These are phyloP conservation scores for Muntiacus reevesi DNA, from an alignment of 2,113 vertebrate species.

Conservation along the genomic window DNA sequence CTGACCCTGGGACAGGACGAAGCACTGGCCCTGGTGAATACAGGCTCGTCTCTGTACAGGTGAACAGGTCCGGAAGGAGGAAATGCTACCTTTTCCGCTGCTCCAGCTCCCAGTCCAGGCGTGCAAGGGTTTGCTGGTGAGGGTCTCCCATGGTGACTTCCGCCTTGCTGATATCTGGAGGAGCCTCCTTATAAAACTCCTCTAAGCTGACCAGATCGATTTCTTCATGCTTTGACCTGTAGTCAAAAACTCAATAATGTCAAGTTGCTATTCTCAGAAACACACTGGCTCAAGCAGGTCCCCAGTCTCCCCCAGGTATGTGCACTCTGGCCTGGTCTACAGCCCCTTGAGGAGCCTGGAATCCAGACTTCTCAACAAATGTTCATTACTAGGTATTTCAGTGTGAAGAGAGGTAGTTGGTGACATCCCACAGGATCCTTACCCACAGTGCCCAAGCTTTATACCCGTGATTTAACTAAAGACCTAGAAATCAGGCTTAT, in stretches of 20 bases:
- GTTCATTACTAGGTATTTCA: neutral
- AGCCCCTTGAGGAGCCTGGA: neutral
- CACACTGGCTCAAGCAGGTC: neutral
- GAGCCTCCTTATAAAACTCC: constrained; percentile 93
- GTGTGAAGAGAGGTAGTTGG: neutral
- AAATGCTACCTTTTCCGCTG: constrained; percentile 92
- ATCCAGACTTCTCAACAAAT: neutral
- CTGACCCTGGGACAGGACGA: neutral
- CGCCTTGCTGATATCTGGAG: constrained; percentile 90
- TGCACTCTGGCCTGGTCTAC: neutral
- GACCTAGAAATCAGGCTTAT: neutral
- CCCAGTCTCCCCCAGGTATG: neutral
- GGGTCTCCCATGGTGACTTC: constrained; percentile 88
- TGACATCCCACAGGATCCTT: neutral
- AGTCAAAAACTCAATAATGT: neutral
- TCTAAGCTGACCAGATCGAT: constrained; percentile 94
- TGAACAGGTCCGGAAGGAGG: neutral
- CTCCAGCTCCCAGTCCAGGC: constrained; percentile 99
- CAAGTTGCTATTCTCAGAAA: neutral
- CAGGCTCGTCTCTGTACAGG: neutral
- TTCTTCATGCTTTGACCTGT: constrained; percentile 97
- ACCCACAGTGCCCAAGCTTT: neutral
- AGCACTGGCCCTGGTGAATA: neutral
- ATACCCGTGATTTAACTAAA: neutral
- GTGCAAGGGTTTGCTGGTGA: constrained; percentile 95